phyloP scores from a whole-genome alignment of 2,888 invertebrate species.

The Drosophila melanosoma region DNA sequence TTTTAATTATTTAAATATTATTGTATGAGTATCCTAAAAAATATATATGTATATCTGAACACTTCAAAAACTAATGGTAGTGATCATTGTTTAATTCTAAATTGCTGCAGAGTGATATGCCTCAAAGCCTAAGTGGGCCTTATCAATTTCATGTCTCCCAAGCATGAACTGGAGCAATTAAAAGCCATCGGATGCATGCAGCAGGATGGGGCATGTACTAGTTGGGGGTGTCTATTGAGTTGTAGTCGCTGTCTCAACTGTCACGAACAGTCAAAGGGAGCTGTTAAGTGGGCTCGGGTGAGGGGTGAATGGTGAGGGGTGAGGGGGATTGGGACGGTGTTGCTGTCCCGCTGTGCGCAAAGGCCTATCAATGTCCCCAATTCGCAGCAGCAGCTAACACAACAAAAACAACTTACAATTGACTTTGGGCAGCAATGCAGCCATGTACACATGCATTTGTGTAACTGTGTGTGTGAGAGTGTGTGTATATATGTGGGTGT shows the following conservation, averaged over 20 bases:
- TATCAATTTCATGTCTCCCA: constrained; percentile 31
- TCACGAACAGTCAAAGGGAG: constrained; percentile 51
- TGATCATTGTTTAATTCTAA: not conserved
- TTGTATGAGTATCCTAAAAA: too few relatives aligned
- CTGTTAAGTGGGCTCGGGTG: not conserved
- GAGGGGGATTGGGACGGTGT: not conserved
- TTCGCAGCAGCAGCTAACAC: constrained; percentile 16
- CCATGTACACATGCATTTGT: constrained; percentile 8
- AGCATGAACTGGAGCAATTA: constrained; percentile 49
- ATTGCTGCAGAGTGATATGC: not conserved
- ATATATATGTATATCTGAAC: too few relatives aligned
- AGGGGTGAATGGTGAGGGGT: not conserved
- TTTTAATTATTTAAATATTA: too few relatives aligned
- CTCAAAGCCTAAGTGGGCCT: constrained; percentile 12
- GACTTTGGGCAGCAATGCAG: constrained; percentile 52
- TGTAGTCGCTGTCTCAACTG: constrained; percentile 62
- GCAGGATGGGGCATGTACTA: not conserved
- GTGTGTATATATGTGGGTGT: not conserved
- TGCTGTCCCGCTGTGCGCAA: constrained; percentile 36
- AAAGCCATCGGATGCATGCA: constrained; percentile 46
- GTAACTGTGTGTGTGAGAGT: not conserved
- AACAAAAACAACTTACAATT: constrained; percentile 50
- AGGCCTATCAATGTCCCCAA: constrained; percentile 57
- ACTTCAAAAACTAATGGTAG: not conserved
- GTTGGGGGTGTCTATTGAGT: constrained; percentile 45